phyloP scores from a whole-genome alignment of 64 coral and sea anemone species.

The Acropora tenuis region DNA sequence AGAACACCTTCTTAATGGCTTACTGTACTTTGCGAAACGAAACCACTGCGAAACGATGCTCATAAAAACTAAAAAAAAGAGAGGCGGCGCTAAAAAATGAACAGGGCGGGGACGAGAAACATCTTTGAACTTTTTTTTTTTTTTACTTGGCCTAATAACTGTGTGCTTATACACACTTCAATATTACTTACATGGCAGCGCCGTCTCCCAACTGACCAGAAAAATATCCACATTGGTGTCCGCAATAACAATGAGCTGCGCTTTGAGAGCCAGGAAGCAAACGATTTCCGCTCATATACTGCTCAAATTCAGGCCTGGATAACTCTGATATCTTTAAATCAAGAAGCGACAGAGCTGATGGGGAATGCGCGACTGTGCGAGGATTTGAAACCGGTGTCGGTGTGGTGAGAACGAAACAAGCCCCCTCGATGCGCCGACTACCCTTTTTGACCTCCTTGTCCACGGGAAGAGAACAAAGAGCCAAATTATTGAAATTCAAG shows the following conservation, averaged over 20 bases:
- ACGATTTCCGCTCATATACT: conserved; percentile 94
- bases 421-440: conserved; percentile 69
- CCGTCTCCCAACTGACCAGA: conserved; percentile 97
- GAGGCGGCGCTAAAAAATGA: too few relatives aligned
- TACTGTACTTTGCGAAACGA: too few relatives aligned
- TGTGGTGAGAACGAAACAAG: conserved; percentile 72
- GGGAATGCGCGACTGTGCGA: conserved; percentile 67
- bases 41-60: too few relatives aligned
- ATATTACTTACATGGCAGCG: conserved; percentile 94
- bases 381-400: conserved; percentile 83
- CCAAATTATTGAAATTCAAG: conserved; percentile 91
- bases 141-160: too few relatives aligned
- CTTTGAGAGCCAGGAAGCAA: conserved; percentile 78
- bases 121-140: too few relatives aligned
- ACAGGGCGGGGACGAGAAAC: too few relatives aligned
- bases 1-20: too few relatives aligned
- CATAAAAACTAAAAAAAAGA: too few relatives aligned
- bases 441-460: conserved; percentile 80
- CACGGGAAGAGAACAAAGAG: conserved; percentile 68
- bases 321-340: conserved; percentile 71
- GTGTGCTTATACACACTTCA: not conserved
- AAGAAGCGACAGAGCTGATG: conserved; percentile 68
- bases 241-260: conserved; percentile 98
- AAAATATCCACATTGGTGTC: conserved; percentile 93
- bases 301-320: conserved; percentile 71